Percentiles rank a stretch among this genome's conserved stretches.
Evolutionary conservation across 2,113 vertebrate species (phyloP).

Genomic region (Lynx canadensis): DNA sequence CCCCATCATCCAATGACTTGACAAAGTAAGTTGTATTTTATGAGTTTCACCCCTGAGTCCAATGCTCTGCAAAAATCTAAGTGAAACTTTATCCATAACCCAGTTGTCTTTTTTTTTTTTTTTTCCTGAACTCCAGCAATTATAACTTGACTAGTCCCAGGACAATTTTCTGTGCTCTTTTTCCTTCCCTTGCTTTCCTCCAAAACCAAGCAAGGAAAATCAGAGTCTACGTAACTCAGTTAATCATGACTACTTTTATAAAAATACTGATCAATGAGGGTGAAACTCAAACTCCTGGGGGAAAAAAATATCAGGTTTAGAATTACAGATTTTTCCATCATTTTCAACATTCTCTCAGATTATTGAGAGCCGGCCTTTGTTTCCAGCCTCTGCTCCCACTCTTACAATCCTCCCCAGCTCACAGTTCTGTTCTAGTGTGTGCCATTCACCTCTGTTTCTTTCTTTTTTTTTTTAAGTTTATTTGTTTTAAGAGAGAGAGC

Average conservation of each 20-base stretch:
- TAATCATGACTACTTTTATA: not conserved
- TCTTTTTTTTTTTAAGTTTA: too few relatives aligned
- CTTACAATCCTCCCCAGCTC: not conserved
- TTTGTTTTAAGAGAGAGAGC: too few relatives aligned
- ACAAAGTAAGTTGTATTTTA: conserved; percentile 61
- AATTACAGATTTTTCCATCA: not conserved
- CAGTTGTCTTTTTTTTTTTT: not conserved
- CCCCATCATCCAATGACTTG: conserved; percentile 51
- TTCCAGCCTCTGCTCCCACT: not conserved
- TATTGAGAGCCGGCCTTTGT: not conserved
- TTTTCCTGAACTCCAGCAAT: conserved; percentile 24
- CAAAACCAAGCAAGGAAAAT: conserved; percentile 40
- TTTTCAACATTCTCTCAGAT: not conserved
- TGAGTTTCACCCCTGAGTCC: conserved; percentile 55
- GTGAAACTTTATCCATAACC: not conserved
- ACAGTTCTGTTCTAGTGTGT: not conserved
- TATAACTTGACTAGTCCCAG: not conserved
- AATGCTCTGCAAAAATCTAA: conserved; percentile 3
- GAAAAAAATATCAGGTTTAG: not conserved
- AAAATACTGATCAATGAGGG: not conserved
- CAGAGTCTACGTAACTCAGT: not conserved
- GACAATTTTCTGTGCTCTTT: not conserved
- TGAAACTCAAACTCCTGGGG: not conserved
- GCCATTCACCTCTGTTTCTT: not conserved
- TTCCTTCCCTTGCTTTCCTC: not conserved